Evolutionary conservation across 1,140 invertebrate species (phyloP), one percentile per base, ranked within the genome.

Genomic region (Sitophilus oryzae): DNA sequence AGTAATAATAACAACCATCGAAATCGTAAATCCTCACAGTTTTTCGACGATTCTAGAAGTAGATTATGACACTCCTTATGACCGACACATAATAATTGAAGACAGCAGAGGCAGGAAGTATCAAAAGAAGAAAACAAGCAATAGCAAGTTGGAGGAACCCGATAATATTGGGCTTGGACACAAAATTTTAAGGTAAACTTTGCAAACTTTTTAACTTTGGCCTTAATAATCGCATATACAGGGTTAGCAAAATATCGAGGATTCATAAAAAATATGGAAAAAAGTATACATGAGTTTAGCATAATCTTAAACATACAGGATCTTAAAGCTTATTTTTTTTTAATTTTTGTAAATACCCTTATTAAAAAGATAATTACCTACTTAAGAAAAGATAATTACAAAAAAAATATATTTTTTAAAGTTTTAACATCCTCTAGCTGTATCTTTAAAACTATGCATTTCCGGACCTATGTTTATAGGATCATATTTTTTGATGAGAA

Each of bases 21-120:
- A 95, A 68, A 76, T 91, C 63, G 79, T 92, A 21, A 93, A 86
- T 73, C 92, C 92, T 6, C 88, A 94, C 71, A 84, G 85, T 62
- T 96, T 95, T 74, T 92, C 91, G 10, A 94, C 91, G 0, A 88
- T 94, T 45, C 72, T 96, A 35, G 92, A 96, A 69, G 89, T 96
- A 11, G 91, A 96, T 72, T 94, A 93, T 67, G 91, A 92, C 66
- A 95, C 92, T 1, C 92, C 92, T 0, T 94, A 93, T 60, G 91
- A 94, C 69, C 76, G 90, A 23, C 91, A 94, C 68, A 89, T 93
- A 15, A 91, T 93, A 16, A 88, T 93, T 41, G 89, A 93, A 62
- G 90, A 93, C 68, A 91, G 88, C 61, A 83, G 86, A 62, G 85
- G 88, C 60, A 85, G 80, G n/a, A 76, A 82, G 71, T 75, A 79